Evolutionary conservation across 2,113 vertebrate genomes (phyloP).

Genomic region (Ranitomeya variabilis): DNA sequence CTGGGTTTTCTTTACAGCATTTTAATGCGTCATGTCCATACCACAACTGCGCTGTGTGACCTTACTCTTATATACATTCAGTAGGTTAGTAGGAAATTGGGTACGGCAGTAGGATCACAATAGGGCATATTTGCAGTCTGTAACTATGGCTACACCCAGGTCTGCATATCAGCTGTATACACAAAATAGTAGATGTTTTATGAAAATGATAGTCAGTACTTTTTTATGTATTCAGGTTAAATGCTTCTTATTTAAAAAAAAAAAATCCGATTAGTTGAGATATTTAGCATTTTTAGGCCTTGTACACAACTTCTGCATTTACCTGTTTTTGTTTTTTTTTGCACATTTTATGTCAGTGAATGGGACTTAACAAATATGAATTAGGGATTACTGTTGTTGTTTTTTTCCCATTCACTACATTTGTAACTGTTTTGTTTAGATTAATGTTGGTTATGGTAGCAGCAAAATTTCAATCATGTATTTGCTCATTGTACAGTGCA

Average conservation of each 20-base stretch:
- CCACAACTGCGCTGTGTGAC: too few relatives aligned
- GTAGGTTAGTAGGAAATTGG: background rate
- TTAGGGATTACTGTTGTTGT: too few relatives aligned
- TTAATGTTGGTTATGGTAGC: background rate
- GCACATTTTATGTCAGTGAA: too few relatives aligned
- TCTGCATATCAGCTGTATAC: background rate
- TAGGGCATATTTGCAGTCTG: background rate
- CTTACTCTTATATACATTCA: background rate
- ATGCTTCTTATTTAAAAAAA: background rate
- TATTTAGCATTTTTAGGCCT: background rate
- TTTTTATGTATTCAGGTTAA: background rate
- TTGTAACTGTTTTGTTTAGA: conserved; percentile 1
- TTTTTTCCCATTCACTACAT: background rate
- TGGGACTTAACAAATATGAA: too few relatives aligned
- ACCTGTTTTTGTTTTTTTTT: background rate
- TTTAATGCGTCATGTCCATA: too few relatives aligned
- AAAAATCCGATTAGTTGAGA: background rate
- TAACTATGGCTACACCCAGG: background rate
- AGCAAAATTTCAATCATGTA: background rate
- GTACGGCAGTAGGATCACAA: background rate
- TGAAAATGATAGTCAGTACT: background rate
- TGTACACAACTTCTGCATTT: background rate
- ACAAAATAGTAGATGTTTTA: background rate
- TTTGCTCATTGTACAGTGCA: too few relatives aligned
- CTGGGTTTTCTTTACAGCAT: too few relatives aligned